Percentiles rank a stretch among this genome's conserved stretches.
Evolutionary conservation across 2,113 vertebrate species (phyloP).

Genomic region (Cryptomyrus ogoouensis): DNA sequence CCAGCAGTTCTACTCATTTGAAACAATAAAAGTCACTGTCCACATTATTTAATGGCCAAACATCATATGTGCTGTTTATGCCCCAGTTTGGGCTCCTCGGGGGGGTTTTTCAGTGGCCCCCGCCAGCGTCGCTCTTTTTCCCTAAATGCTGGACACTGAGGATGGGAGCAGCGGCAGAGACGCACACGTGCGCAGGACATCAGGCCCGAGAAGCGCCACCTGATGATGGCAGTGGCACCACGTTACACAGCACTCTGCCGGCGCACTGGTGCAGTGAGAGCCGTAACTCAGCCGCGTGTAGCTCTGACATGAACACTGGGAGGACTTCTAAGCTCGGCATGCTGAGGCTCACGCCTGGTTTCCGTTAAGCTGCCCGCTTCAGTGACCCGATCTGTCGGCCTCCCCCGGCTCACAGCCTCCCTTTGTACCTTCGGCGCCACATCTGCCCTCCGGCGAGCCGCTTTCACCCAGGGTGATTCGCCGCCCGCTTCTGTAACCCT

Average conservation of each 20-base stretch:
- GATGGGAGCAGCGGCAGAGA: background rate
- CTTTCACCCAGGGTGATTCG: background rate
- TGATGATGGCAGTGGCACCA: too few relatives aligned
- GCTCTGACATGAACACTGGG: background rate
- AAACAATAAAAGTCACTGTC: background rate
- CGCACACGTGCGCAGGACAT: background rate
- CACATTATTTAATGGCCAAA: background rate
- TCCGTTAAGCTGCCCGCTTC: background rate
- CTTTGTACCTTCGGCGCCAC: background rate
- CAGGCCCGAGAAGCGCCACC: too few relatives aligned
- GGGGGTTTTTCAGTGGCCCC: background rate
- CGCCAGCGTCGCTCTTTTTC: background rate
- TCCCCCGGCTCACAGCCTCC: background rate
- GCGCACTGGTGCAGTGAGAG: background rate
- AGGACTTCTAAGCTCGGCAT: background rate
- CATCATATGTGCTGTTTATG: background rate
- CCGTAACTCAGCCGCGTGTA: background rate
- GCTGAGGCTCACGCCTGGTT: background rate
- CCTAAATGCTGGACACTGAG: background rate
- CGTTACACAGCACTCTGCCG: background rate
- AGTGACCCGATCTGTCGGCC: background rate
- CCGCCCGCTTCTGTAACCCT: background rate
- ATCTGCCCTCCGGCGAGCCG: background rate
- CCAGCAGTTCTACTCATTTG: background rate
- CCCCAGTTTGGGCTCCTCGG: background rate